Evolutionary conservation across 2,113 vertebrate genomes (phyloP).

Genomic region (Aphelocoma coerulescens): DNA sequence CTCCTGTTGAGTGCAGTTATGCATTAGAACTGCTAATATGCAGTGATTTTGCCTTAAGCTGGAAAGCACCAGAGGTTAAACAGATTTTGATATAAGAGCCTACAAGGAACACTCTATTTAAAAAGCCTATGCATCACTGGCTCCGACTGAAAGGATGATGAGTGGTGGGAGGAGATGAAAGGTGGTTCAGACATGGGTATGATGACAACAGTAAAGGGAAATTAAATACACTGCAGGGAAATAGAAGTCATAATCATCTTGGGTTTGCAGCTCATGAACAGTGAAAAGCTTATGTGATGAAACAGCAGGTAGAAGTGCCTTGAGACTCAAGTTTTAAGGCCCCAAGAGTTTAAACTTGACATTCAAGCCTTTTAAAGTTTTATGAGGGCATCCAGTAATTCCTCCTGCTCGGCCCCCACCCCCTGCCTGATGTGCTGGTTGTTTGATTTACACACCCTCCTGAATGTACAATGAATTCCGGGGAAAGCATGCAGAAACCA

Average conservation of each 20-base stretch:
- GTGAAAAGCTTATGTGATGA: slow-evolving; percentile 63
- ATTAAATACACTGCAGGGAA: slow-evolving; percentile 72
- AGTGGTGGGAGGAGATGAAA: slow-evolving; percentile 70
- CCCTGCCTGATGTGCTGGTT: slow-evolving; percentile 30
- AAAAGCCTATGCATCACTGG: slow-evolving; percentile 67
- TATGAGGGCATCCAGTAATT: slow-evolving; percentile 65
- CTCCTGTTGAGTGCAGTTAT: slow-evolving; percentile 44
- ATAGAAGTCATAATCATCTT: slow-evolving; percentile 68
- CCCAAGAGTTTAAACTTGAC: slow-evolving; percentile 59
- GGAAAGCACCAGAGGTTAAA: slow-evolving; percentile 69
- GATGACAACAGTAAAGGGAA: slow-evolving; percentile 70
- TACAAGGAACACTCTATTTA: slow-evolving; percentile 70
- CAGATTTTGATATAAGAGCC: slow-evolving; percentile 73
- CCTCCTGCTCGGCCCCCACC: neutral
- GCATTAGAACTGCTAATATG: slow-evolving; percentile 55
- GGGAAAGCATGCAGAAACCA: slow-evolving; percentile 25
- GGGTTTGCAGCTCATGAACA: slow-evolving; percentile 68
- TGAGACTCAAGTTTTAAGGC: slow-evolving; percentile 56
- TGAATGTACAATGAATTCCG: slow-evolving; percentile 1
- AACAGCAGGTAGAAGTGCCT: slow-evolving; percentile 56
- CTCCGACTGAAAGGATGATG: slow-evolving; percentile 68
- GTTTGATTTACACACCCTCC: slow-evolving; percentile 59
- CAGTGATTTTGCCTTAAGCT: slow-evolving; percentile 59
- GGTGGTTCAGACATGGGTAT: slow-evolving; percentile 64
- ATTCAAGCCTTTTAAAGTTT: slow-evolving; percentile 64